Conservation (phyloP, 2,113 vertebrate genomes). For the Tetraodon nigroviridis region DNA sequence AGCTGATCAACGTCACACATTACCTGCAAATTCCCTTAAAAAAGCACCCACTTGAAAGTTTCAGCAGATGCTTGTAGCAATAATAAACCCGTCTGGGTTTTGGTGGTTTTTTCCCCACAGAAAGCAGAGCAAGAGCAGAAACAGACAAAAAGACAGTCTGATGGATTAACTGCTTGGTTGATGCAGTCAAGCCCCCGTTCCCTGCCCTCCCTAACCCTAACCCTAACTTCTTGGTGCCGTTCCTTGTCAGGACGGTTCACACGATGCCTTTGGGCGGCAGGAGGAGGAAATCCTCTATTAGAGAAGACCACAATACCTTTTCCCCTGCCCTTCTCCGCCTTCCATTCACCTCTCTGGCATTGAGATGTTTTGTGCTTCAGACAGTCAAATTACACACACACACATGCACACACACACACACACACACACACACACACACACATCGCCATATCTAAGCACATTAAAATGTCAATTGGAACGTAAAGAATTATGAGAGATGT, state of each 20-base stretch:
- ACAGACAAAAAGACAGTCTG: constrained; percentile 10
- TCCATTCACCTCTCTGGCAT: constrained; percentile 50
- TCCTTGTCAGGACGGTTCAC: constrained; percentile 40
- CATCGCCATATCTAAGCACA: constrained; percentile 29
- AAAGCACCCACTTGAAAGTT: neutral
- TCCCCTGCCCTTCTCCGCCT: constrained; percentile 51
- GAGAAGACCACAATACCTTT: constrained; percentile 52
- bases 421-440: neutral
- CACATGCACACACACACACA: constrained; percentile 1
- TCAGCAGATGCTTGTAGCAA: neutral
- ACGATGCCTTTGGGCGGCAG: constrained; percentile 43
- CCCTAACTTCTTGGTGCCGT: constrained; percentile 18
- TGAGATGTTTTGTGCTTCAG: too few relatives aligned
- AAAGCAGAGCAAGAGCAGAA: neutral
- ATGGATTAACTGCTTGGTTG: constrained; percentile 36
- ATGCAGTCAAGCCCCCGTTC: constrained; percentile 17
- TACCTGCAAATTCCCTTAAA: too few relatives aligned
- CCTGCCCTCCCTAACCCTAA: constrained; percentile 28
- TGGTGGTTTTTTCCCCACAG: too few relatives aligned
- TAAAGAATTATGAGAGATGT: constrained; percentile 17
- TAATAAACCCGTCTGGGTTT: too few relatives aligned
- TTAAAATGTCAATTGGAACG: constrained; percentile 51
- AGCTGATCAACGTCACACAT: too few relatives aligned
- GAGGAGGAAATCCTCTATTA: constrained; percentile 70
- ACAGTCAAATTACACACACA: neutral